A percentile compares a stretch with the other conserved stretches of the same genome.
Evolutionary conservation across 2,113 vertebrate genomes (phyloP).

Genomic region (Ariopsis seemanni): DNA sequence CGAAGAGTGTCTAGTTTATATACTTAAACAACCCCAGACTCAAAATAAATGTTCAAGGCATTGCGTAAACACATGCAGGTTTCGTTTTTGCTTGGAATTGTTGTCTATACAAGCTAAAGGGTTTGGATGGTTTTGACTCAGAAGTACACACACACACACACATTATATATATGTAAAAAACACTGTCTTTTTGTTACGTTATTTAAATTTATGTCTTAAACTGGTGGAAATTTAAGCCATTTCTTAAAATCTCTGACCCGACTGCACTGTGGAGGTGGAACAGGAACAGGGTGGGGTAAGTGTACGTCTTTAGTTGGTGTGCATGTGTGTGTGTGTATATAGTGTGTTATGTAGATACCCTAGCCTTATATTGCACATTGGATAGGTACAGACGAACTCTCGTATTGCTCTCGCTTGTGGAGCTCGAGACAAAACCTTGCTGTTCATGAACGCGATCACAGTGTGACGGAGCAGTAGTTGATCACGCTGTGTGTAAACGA

Average conservation of each 20-base stretch:
- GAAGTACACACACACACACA: not conserved
- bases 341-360: slow-evolving; percentile 55
- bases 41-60: not conserved
- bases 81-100: not conserved
- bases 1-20: not conserved
- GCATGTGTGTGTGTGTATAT: slow-evolving; percentile 32
- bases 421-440: slow-evolving; percentile 45
- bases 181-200: not conserved
- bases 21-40: not conserved
- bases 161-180: too few relatives aligned
- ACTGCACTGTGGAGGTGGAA: slow-evolving; percentile 15
- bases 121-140: not conserved
- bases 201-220: not conserved
- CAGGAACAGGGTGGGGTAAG: slow-evolving; percentile 19
- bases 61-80: not conserved
- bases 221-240: not conserved
- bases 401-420: slow-evolving; percentile 5
- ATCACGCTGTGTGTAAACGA: slow-evolving; percentile 35
- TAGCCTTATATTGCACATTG: slow-evolving; percentile 67
- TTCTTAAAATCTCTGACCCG: not conserved
- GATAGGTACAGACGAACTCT: slow-evolving; percentile 50
- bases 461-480: slow-evolving; percentile 53
- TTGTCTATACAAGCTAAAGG: not conserved
- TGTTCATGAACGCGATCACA: slow-evolving; percentile 48
- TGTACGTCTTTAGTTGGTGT: slow-evolving; percentile 36